Conservation (phyloP, 2,113 vertebrate species). For the Toxostoma redivivum region DNA sequence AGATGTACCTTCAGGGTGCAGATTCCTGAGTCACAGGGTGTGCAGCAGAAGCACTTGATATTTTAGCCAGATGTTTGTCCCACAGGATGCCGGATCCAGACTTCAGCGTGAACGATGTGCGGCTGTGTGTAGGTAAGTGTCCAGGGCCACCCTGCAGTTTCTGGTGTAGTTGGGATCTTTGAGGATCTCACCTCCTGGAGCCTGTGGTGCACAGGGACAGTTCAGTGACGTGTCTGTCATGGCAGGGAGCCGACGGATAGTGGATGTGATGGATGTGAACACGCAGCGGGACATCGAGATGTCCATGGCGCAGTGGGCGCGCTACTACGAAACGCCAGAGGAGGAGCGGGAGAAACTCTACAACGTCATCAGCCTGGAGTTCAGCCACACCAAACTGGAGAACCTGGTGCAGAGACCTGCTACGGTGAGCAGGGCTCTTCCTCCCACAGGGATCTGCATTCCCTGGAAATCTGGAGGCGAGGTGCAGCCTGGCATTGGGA, state of each 20-base stretch:
- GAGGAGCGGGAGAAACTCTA: constrained; percentile 94
- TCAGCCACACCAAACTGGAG: constrained; percentile 95
- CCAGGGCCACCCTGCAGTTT: rapidly evolving
- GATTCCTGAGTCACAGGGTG: neutral
- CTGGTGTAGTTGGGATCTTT: neutral
- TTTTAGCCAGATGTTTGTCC: constrained; percentile 54
- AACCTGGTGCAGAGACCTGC: constrained; percentile 94
- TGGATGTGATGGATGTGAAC: constrained; percentile 98
- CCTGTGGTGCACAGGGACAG: rapidly evolving
- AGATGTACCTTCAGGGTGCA: neutral
- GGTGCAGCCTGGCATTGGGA: neutral
- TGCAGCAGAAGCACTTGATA: neutral
- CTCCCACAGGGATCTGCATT: rapidly evolving
- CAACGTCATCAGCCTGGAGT: constrained; percentile 98
- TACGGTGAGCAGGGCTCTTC: constrained; percentile 73
- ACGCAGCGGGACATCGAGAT: constrained; percentile 98
- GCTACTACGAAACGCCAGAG: constrained; percentile 93
- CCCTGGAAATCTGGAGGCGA: neutral
- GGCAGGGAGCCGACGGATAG: constrained; percentile 91
- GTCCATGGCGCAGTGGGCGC: constrained; percentile 98
- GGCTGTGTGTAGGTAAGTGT: constrained; percentile 93
- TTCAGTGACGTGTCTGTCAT: neutral
- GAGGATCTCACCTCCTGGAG: neutral
- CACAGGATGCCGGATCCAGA: constrained; percentile 93
- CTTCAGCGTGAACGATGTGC: constrained; percentile 97